Evolutionary conservation across 1,140 invertebrate genomes (phyloP), one percentile per base, ranked within the genome.

Genomic region (Drosophila neocordata): DNA sequence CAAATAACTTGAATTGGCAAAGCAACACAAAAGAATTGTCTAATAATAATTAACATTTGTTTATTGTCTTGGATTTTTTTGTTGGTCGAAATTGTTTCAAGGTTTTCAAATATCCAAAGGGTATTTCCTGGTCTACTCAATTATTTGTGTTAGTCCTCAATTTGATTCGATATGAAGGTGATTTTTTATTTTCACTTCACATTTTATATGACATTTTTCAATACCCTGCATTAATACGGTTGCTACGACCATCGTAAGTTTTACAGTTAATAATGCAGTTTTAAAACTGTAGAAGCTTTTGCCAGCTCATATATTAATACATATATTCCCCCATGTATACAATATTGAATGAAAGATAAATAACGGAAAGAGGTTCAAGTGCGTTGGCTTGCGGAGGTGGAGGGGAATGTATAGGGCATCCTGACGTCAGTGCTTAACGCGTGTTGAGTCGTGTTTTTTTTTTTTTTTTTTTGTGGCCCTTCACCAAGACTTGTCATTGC

Each of bases 111-210:
- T 22, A 22, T 51, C 4, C 11, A 11, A 51, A 52, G 51, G 1
- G 51, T 52, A 52, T 52, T 34, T 18, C 1, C 13, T 34, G 9
- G 24, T 34, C 27, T 56, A 31, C 53, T 34, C 53, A 15, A 55
- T 52, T 38, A 15, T 13, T 56, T 55, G 44, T 51, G 12, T 61
- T 70, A 20, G 35, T n/a, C 27, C 63, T 51, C 52, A 38, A 75
- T 73, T 75, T 61, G 52, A 57, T 70, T 82, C 65, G 65, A 48
- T 58, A 63, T 44, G 24, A 59, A 41, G 44, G 44, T 58, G 13
- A 41, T 64, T 71, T 64, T 71, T 41, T 56, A 78, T 65, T 55
- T 73, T 53, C 38, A 52, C 61, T 79, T 38, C 22, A 64, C 48
- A 24, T 71, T 73, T 72, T 64, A 69, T 62, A 53, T 48, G 15